A percentile compares a stretch with the other conserved stretches of the same genome.
phyloP scores from a whole-genome alignment of 2,888 invertebrate genomes.

The Noctua fimbriata region DNA sequence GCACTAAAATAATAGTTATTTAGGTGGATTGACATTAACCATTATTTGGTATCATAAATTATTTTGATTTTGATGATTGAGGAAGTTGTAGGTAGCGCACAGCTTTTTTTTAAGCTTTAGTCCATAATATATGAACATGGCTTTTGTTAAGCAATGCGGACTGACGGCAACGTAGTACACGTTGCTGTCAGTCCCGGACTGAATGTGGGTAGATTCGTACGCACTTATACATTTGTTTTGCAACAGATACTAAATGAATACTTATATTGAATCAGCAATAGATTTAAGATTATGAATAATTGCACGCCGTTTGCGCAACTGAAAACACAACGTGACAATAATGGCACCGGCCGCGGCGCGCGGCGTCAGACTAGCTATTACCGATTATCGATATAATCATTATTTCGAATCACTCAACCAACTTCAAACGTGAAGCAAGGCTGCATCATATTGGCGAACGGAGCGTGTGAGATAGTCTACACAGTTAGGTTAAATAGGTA shows the following conservation, averaged over 20 bases:
- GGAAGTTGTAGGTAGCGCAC: background rate
- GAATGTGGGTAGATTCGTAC: background rate
- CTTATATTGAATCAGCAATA: slow-evolving; percentile 28
- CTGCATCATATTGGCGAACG: slow-evolving; percentile 31
- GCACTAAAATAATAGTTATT: background rate
- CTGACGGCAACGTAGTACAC: background rate
- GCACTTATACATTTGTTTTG: background rate
- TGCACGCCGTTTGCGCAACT: slow-evolving; percentile 63
- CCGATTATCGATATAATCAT: slow-evolving; percentile 78
- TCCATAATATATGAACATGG: background rate
- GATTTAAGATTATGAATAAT: slow-evolving; percentile 29
- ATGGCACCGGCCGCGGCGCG: slow-evolving; percentile 71
- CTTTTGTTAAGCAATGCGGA: background rate
- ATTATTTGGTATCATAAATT: slow-evolving; percentile 6
- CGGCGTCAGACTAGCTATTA: slow-evolving; percentile 78
- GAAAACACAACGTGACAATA: slow-evolving; percentile 78
- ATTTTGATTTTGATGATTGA: background rate
- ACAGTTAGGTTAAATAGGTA: slow-evolving; percentile 15
- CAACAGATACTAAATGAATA: slow-evolving; percentile 7
- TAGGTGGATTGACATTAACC: background rate
- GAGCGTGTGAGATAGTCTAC: slow-evolving; percentile 53
- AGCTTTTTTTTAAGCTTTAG: background rate
- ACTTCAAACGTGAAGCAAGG: slow-evolving; percentile 67
- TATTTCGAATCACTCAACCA: slow-evolving; percentile 75
- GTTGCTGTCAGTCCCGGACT: background rate